Conservation (phyloP, 2,797 vertebrate genomes). For the Pseudocheirus occidentalis region DNA sequence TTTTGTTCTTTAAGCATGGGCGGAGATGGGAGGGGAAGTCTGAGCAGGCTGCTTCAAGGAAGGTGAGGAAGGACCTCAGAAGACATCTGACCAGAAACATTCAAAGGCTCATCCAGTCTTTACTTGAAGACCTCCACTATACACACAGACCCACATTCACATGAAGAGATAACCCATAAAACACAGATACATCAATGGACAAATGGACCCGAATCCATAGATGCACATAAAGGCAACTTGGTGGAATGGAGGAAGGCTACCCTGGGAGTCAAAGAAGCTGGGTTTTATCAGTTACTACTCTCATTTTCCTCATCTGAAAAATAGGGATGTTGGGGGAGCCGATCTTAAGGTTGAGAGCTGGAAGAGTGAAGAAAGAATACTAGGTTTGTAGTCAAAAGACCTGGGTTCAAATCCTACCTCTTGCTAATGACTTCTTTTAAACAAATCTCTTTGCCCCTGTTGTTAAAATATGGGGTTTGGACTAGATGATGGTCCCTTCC, state of each 20-base stretch:
- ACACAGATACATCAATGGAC: background rate
- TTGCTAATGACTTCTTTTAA: background rate
- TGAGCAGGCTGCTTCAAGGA: background rate
- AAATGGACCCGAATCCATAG: fast-evolving
- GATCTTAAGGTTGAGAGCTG: background rate
- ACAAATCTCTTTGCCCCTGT: background rate
- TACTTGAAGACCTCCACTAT: background rate
- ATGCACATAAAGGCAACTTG: background rate
- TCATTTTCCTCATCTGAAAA: background rate
- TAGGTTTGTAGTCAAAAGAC: background rate
- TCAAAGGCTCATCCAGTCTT: background rate
- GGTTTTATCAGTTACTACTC: background rate
- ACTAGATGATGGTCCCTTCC: background rate
- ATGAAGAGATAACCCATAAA: background rate
- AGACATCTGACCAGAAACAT: background rate
- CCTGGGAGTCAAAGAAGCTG: background rate
- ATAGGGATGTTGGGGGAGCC: background rate
- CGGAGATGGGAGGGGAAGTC: background rate
- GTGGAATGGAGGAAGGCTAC: background rate
- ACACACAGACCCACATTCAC: background rate
- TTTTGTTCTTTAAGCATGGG: background rate
- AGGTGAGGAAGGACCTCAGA: background rate
- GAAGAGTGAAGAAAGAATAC: background rate
- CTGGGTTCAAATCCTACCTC: background rate
- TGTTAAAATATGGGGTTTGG: background rate